phyloP scores from a whole-genome alignment of 2,113 vertebrate genomes.

The Okapia johnstoni region DNA sequence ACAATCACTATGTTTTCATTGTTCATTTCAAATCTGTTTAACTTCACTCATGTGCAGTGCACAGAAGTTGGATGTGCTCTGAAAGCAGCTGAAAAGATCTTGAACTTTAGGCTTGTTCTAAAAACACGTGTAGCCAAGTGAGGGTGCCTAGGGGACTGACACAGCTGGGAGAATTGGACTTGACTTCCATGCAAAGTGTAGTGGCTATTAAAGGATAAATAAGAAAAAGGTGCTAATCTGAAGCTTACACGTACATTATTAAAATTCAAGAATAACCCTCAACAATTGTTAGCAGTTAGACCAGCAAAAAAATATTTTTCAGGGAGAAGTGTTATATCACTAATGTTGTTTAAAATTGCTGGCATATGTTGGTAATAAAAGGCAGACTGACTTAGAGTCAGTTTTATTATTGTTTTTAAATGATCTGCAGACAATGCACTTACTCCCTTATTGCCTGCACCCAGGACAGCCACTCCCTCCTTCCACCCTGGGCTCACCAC shows the following conservation, averaged over 20 bases:
- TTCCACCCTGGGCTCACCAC: background rate
- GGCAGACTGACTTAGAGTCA: background rate
- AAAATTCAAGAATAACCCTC: background rate
- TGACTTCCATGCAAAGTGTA: background rate
- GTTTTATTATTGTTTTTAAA: background rate
- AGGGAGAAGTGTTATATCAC: background rate
- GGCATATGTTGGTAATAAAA: background rate
- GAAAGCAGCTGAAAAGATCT: background rate
- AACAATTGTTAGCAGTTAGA: background rate
- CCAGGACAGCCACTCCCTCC: no score
- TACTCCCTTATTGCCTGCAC: background rate
- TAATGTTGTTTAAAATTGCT: background rate
- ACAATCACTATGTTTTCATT: background rate
- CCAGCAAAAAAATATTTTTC: background rate
- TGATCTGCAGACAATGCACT: background rate
- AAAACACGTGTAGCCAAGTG: background rate
- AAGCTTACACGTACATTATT: background rate
- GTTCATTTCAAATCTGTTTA: background rate
- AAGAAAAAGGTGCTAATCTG: background rate
- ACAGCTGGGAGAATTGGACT: background rate
- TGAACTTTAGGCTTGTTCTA: background rate
- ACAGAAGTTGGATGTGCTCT: background rate
- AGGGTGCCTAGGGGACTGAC: background rate
- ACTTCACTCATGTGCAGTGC: background rate
- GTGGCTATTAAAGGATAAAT: background rate